These are phyloP conservation scores for Drymonia ruficornis DNA, from an alignment of 2,888 invertebrate genomes.

Conservation along the genomic window DNA sequence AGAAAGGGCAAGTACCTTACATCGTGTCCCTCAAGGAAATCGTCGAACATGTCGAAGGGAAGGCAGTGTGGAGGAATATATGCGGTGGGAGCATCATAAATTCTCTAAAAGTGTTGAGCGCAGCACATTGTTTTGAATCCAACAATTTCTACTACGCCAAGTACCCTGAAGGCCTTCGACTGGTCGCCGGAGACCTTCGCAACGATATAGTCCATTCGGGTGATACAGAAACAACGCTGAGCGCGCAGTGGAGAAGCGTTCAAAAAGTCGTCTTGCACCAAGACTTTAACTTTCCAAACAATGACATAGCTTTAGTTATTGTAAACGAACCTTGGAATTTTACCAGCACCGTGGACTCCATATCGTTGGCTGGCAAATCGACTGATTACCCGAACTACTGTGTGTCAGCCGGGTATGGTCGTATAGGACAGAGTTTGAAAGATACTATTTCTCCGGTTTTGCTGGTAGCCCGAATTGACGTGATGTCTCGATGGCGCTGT, in stretches of 20 bases:
- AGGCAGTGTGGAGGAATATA: conserved; percentile 52
- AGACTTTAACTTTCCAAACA: conserved; percentile 21
- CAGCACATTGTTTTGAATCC: conserved; percentile 70
- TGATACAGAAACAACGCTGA: conserved; percentile 29
- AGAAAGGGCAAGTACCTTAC: conserved; percentile 52
- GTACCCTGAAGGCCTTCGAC: conserved; percentile 40
- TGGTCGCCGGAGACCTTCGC: conserved; percentile 55
- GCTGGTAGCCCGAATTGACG: conserved; percentile 48
- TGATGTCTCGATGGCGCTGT: conserved; percentile 49
- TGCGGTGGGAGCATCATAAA: conserved; percentile 68
- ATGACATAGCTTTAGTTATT: conserved; percentile 59
- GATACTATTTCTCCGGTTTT: conserved; percentile 41
- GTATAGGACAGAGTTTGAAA: conserved; percentile 18
- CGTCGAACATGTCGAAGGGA: conserved; percentile 10
- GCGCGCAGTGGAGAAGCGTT: conserved; percentile 24
- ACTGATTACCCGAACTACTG: conserved; percentile 51
- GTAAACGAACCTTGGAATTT: conserved; percentile 45
- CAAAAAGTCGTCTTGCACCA: conserved; percentile 12
- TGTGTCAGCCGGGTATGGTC: conserved; percentile 56
- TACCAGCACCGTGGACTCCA: conserved; percentile 38
- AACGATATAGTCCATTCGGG: conserved; percentile 47
- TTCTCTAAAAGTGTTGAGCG: conserved; percentile 51
- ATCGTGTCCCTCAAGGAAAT: conserved; percentile 64
- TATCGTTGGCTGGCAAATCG: conserved; percentile 30
- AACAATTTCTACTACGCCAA: conserved; percentile 48